Evolutionary conservation across 1,140 invertebrate genomes (phyloP).

Genomic region (Trigoniulus corallinus): DNA sequence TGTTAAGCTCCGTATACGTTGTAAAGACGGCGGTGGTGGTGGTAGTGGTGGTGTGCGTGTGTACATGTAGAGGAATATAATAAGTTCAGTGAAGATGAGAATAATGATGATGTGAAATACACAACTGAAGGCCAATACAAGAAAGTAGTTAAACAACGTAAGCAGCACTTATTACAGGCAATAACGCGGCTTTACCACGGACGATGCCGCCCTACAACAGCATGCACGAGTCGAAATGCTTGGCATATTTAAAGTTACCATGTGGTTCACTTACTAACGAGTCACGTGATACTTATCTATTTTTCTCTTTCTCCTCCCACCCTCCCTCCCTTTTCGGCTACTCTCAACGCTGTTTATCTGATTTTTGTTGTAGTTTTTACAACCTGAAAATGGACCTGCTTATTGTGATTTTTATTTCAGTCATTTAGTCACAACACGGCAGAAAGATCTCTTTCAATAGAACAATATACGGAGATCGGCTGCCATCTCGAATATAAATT

Average conservation of each 20-base stretch:
- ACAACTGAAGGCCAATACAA: neutral
- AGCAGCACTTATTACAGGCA: neutral
- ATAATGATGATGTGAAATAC: neutral
- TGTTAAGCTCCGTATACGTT: too few species aligned
- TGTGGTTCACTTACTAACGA: neutral
- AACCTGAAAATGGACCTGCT: neutral
- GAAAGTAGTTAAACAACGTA: neutral
- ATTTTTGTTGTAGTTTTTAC: neutral
- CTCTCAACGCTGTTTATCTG: neutral
- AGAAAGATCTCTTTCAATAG: neutral
- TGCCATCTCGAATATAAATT: too few species aligned
- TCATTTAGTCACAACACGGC: neutral
- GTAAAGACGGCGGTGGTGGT: too few species aligned
- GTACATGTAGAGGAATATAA: too few species aligned
- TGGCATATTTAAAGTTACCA: slow-evolving; percentile 6
- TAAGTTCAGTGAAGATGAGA: too few species aligned
- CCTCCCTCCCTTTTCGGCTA: neutral
- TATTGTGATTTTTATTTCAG: too few species aligned
- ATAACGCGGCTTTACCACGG: neutral
- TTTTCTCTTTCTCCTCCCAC: neutral
- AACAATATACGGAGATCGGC: too few species aligned
- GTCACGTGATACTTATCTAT: slow-evolving; percentile 2
- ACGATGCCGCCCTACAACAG: neutral
- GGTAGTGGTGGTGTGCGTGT: too few species aligned
- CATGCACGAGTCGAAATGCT: slow-evolving; percentile 3